phyloP scores from a whole-genome alignment of 2,797 vertebrate genomes.

The Sternotherus odoratus region DNA sequence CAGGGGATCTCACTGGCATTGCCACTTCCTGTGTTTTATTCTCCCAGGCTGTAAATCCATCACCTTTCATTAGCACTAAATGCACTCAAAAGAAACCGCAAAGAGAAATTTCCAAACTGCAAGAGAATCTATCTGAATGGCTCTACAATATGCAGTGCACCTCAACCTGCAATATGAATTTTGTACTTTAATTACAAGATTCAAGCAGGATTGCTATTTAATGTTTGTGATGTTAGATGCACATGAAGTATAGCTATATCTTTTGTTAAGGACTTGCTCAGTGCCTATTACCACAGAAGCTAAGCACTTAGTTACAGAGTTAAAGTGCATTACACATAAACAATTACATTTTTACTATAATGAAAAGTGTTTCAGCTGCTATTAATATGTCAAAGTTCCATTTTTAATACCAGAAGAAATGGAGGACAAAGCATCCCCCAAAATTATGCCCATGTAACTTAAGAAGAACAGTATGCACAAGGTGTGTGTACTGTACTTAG shows the following conservation, averaged over 20 bases:
- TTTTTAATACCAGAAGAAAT: not conserved
- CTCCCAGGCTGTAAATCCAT: not conserved
- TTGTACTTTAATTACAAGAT: not conserved
- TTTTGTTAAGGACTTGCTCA: slow-evolving; percentile 17
- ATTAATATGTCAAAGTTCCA: slow-evolving; percentile 10
- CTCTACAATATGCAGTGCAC: not conserved
- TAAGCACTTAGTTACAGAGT: slow-evolving; percentile 38
- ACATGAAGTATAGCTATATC: not conserved
- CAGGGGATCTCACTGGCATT: not conserved
- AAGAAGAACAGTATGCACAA: not conserved
- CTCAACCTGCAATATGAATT: slow-evolving; percentile 42
- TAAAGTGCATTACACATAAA: slow-evolving; percentile 6
- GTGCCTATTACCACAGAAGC: slow-evolving; percentile 69
- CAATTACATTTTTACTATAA: slow-evolving; percentile 21
- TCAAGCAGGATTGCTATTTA: slow-evolving; percentile 47
- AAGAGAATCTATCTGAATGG: not conserved
- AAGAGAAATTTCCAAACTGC: rapidly evolving
- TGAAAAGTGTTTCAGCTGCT: not conserved
- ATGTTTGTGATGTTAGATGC: slow-evolving; percentile 34
- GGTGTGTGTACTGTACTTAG: not conserved
- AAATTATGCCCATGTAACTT: not conserved
- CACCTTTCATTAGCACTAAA: not conserved
- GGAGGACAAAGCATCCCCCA: not conserved
- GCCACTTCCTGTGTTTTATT: not conserved
- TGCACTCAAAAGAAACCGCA: not conserved